Evolutionary conservation across 2,888 invertebrate species (phyloP).

Genomic region (Lasioglossum vierecki): DNA sequence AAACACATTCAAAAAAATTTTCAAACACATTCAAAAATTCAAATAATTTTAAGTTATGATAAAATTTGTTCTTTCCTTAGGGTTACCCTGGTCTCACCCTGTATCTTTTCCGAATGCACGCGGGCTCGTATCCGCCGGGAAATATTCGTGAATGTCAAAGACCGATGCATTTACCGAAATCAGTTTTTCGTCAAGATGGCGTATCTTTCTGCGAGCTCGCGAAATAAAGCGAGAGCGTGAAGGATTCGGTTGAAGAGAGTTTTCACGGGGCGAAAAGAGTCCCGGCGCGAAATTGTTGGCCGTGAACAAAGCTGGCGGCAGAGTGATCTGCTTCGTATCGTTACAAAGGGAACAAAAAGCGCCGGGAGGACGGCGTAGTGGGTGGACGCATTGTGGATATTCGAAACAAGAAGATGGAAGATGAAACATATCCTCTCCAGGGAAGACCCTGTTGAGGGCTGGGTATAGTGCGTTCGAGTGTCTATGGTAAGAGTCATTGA

Average conservation of each 20-base stretch:
- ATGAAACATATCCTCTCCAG: conserved; percentile 45
- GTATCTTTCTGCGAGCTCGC: neutral
- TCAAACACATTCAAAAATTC: too few relatives aligned
- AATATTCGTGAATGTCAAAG: neutral
- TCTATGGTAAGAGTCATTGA: conserved; percentile 47
- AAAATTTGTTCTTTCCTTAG: neutral
- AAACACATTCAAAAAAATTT: too few relatives aligned
- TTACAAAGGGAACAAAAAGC: conserved; percentile 66
- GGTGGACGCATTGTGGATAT: conserved; percentile 68
- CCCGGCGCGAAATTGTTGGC: conserved; percentile 50
- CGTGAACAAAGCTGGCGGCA: conserved; percentile 57
- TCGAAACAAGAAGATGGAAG: conserved; percentile 64
- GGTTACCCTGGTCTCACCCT: neutral
- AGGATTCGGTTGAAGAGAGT: conserved; percentile 42
- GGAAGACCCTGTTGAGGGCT: conserved; percentile 52
- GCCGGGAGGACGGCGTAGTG: conserved; percentile 28
- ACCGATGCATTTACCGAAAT: neutral
- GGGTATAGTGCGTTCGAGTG: conserved; percentile 40
- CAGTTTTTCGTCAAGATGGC: neutral
- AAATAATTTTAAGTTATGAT: too few relatives aligned
- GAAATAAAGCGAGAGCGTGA: conserved; percentile 6
- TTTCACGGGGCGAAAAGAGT: conserved; percentile 29
- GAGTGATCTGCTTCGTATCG: conserved; percentile 62
- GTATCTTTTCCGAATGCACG: neutral
- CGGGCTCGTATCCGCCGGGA: neutral